A percentile compares a stretch with the other conserved stretches of the same genome.
Conservation (phyloP, 2,797 vertebrate species). For the Polyboroides typus region DNA sequence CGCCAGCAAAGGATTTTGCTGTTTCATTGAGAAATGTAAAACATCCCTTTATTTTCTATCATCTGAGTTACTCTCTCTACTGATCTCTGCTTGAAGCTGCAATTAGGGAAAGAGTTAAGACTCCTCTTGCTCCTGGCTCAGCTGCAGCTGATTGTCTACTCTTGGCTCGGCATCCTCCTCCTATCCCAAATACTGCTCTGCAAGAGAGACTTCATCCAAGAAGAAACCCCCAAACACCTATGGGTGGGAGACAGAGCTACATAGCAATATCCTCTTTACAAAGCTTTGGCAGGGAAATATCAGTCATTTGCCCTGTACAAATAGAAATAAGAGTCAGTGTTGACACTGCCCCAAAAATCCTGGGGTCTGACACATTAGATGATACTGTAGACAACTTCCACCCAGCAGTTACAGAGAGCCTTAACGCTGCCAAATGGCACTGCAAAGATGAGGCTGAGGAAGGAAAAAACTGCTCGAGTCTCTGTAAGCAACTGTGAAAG, state of each 20-base stretch:
- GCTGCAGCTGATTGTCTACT: slow-evolving; percentile 41
- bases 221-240: slow-evolving; percentile 71
- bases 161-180: background rate
- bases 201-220: slow-evolving; percentile 35
- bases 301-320: slow-evolving; percentile 58
- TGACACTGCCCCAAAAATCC: slow-evolving; percentile 68
- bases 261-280: slow-evolving; percentile 67
- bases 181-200: slow-evolving; percentile 18
- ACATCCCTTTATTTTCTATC: slow-evolving; percentile 34
- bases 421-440: slow-evolving; percentile 43
- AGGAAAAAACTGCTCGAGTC: slow-evolving; percentile 11
- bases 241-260: slow-evolving; percentile 56
- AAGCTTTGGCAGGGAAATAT: slow-evolving; percentile 62
- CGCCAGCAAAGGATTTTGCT: slow-evolving; percentile 32
- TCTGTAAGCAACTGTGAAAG: background rate
- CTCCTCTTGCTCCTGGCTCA: slow-evolving; percentile 19
- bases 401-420: slow-evolving; percentile 33
- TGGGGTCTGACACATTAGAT: slow-evolving; percentile 68
- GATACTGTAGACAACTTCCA: slow-evolving; percentile 64
- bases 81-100: slow-evolving; percentile 32
- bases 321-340: slow-evolving; percentile 62
- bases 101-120: slow-evolving; percentile 60
- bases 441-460: slow-evolving; percentile 15
- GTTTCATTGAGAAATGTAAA: slow-evolving; percentile 60
- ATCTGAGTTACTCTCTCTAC: slow-evolving; percentile 9